phyloP scores from a whole-genome alignment of 1,140 invertebrate genomes.

The Bombus affinis region DNA sequence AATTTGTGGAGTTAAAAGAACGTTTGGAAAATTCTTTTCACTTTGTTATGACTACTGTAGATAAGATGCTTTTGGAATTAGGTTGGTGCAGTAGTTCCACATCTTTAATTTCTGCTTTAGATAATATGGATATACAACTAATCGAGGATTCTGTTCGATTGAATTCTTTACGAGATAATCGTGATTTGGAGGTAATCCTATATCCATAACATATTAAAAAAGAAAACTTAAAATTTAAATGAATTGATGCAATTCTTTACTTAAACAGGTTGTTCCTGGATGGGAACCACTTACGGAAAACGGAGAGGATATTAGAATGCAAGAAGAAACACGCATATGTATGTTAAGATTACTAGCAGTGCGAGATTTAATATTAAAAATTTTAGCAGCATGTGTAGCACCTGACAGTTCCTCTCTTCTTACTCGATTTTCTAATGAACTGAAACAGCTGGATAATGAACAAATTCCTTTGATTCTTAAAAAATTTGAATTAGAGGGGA shows the following conservation, averaged over 20 bases:
- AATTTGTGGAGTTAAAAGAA: conserved; percentile 93
- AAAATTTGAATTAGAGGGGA: conserved; percentile 72
- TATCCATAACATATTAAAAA: neutral
- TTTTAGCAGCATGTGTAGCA: conserved; percentile 74
- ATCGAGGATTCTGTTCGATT: conserved; percentile 83
- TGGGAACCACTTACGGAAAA: conserved; percentile 76
- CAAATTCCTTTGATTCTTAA: conserved; percentile 70
- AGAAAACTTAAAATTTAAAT: neutral
- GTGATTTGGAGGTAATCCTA: conserved; percentile 82
- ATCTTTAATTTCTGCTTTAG: conserved; percentile 71
- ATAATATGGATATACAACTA: conserved; percentile 84
- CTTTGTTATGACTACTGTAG: conserved; percentile 89
- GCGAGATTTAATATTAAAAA: conserved; percentile 77
- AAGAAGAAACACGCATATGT: conserved; percentile 76
- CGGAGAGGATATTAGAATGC: conserved; percentile 72
- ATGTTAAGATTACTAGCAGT: conserved; percentile 75
- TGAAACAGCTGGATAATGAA: conserved; percentile 72
- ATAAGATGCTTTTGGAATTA: conserved; percentile 91
- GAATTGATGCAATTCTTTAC: neutral
- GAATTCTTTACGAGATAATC: conserved; percentile 84
- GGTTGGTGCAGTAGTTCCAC: conserved; percentile 81
- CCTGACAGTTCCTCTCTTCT: conserved; percentile 70
- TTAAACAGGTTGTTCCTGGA: conserved; percentile 75
- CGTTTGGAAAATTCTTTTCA: conserved; percentile 92
- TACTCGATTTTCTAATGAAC: conserved; percentile 66